Percentiles rank a stretch among this genome's conserved stretches.
phyloP scores from a whole-genome alignment of 2,797 vertebrate genomes.

The Enteromius unitaeniatus region DNA sequence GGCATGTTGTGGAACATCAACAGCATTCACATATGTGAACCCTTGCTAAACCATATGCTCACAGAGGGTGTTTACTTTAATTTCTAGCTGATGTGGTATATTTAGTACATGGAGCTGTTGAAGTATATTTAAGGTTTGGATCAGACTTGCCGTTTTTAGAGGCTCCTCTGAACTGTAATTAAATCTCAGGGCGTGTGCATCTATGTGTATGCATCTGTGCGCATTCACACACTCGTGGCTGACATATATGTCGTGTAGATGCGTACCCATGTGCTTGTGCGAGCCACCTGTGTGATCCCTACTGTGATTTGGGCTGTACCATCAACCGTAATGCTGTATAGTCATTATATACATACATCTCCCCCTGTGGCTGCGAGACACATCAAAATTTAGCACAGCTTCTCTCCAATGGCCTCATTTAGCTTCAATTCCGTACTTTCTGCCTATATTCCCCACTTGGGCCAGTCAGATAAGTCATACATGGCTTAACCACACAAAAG shows the following conservation, averaged over 20 bases:
- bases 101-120: conserved; percentile 65
- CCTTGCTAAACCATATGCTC: conserved; percentile 42
- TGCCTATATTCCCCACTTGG: conserved; percentile 73
- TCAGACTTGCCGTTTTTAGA: conserved; percentile 68
- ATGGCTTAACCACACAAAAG: conserved; percentile 75
- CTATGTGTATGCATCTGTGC: conserved; percentile 64
- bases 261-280: conserved; percentile 65
- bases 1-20: conserved; percentile 21
- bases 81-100: conserved; percentile 67
- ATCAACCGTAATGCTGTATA: conserved; percentile 74
- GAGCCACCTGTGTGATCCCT: conserved; percentile 62
- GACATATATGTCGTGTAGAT: conserved; percentile 45
- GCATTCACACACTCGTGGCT: conserved; percentile 56
- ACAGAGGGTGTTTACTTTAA: conserved; percentile 64
- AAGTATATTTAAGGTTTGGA: conserved; percentile 76
- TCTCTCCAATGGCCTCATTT: conserved; percentile 72
- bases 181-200: conserved; percentile 64
- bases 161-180: conserved; percentile 73
- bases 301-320: conserved; percentile 56
- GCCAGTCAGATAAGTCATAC: conserved; percentile 75
- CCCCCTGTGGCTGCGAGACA: conserved; percentile 61
- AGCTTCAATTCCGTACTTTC: conserved; percentile 64
- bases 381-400: conserved; percentile 70
- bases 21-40: conserved; percentile 56
- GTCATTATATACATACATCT: conserved; percentile 73